Percentiles rank a stretch among this genome's conserved stretches.
Evolutionary conservation across 2,113 vertebrate genomes (phyloP).

Genomic region (Oreochromis tanganicae): DNA sequence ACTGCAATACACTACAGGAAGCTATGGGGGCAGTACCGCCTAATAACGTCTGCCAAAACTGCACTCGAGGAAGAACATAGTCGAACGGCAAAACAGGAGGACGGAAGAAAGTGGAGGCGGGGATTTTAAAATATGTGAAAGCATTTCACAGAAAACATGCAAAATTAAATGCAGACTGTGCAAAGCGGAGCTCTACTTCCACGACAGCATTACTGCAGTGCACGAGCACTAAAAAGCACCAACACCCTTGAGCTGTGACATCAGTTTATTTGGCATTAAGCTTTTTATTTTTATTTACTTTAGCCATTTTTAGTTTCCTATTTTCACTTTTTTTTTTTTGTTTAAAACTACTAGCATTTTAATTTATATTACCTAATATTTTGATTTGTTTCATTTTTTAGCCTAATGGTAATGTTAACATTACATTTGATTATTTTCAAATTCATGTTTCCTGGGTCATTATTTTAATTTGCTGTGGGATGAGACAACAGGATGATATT

Average conservation of each 20-base stretch:
- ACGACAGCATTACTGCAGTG: neutral
- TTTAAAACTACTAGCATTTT: neutral
- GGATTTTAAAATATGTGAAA: too few relatives aligned
- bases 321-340: neutral
- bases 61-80: too few relatives aligned
- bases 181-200: neutral
- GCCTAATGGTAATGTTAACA: neutral
- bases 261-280: neutral
- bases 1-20: too few relatives aligned
- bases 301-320: rapidly evolving
- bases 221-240: neutral
- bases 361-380: neutral
- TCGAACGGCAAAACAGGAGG: too few relatives aligned
- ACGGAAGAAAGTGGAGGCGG: too few relatives aligned
- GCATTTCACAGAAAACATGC: too few relatives aligned
- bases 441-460: neutral
- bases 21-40: too few relatives aligned
- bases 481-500: neutral
- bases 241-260: neutral
- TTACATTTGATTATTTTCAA: neutral
- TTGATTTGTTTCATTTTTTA: rapidly evolving
- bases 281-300: neutral
- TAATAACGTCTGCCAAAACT: too few relatives aligned
- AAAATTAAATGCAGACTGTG: too few relatives aligned
- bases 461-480: neutral